These are phyloP conservation scores for Archivesica marissinica DNA, from an alignment of 1,140 invertebrate genomes.

Conservation along the genomic window DNA sequence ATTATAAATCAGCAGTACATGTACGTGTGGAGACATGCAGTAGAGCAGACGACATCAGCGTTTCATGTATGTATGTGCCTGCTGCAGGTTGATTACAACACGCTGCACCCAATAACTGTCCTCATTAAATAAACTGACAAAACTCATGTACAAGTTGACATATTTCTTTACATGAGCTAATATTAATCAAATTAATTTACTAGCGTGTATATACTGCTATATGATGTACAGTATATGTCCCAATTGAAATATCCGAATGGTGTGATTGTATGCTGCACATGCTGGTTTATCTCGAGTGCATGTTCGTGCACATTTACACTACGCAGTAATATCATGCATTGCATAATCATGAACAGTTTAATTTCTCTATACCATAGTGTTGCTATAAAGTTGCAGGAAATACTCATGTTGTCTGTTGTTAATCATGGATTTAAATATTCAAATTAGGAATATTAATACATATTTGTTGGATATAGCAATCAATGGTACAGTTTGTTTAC, in stretches of 20 bases:
- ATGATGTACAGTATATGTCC: too few relatives aligned
- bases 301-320: slow-evolving; percentile 39
- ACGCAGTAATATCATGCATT: slow-evolving; percentile 43
- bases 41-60: slow-evolving; percentile 19
- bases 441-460: not conserved
- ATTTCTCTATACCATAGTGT: slow-evolving; percentile 31
- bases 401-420: not conserved
- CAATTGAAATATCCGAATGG: slow-evolving; percentile 14
- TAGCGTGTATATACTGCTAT: too few relatives aligned
- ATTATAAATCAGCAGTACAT: too few relatives aligned
- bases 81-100: too few relatives aligned
- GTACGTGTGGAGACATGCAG: not conserved
- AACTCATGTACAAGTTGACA: too few relatives aligned
- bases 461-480: not conserved
- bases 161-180: too few relatives aligned
- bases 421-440: slow-evolving; percentile 1
- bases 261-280: slow-evolving; percentile 20
- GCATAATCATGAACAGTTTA: slow-evolving; percentile 34
- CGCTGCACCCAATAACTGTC: too few relatives aligned
- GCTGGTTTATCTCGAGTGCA: slow-evolving; percentile 39
- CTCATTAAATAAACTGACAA: too few relatives aligned
- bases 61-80: too few relatives aligned
- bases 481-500: slow-evolving; percentile 33
- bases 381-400: slow-evolving; percentile 20
- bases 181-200: too few relatives aligned